Conservation (phyloP, 2,888 invertebrate species). For the Folsomia manolachei region DNA sequence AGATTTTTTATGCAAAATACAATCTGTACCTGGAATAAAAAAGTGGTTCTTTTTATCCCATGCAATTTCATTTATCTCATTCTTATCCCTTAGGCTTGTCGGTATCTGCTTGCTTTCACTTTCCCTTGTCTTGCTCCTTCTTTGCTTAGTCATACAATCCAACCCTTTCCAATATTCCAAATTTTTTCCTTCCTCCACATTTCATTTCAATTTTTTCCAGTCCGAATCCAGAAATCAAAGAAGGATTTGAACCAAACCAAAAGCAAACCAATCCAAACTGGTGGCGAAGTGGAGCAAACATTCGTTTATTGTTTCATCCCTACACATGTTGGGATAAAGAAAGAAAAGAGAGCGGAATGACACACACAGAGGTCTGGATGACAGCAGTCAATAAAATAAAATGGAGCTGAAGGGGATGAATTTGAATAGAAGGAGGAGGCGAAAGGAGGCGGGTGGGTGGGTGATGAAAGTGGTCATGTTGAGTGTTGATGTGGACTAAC, state of each 20-base stretch:
- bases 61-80: not conserved
- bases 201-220: not conserved
- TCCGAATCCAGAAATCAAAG: slow-evolving; percentile 1
- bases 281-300: not conserved
- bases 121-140: not conserved
- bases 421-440: no score
- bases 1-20: not conserved
- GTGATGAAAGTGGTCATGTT: not conserved
- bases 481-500: slow-evolving; percentile 6
- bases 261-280: not conserved
- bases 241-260: not conserved
- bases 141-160: not conserved
- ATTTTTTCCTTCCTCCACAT: not conserved
- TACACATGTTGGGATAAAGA: no score
- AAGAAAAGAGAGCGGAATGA: not conserved
- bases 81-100: not conserved
- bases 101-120: not conserved
- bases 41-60: not conserved
- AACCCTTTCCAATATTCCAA: not conserved
- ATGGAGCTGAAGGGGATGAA: not conserved
- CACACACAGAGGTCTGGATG: not conserved
- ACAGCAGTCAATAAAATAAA: not conserved
- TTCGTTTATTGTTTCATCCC: slow-evolving; percentile 6
- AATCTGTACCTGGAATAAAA: not conserved
- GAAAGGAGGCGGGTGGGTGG: no score